phyloP scores from a whole-genome alignment of 2,113 vertebrate species.

The Antidorcas marsupialis region DNA sequence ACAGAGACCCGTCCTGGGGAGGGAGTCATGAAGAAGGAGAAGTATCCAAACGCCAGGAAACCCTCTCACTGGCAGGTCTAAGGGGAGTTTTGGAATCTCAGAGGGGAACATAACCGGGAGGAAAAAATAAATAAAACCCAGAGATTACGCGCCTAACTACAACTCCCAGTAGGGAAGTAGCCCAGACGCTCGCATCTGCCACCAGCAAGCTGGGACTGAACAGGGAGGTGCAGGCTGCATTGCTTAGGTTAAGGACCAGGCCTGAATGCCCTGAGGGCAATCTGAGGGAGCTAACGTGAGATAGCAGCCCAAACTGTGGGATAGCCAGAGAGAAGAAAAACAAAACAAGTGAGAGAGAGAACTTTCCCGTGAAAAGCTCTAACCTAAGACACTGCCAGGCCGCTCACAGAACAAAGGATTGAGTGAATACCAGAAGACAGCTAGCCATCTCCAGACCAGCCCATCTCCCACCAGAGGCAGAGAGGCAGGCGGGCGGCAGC shows the following conservation, averaged over 20 bases:
- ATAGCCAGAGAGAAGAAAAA: neutral
- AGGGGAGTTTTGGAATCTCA: neutral
- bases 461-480: neutral
- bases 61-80: neutral
- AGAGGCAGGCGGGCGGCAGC: neutral
- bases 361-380: neutral
- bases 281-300: neutral
- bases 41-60: neutral
- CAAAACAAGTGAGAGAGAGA: neutral
- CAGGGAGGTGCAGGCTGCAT: neutral
- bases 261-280: neutral
- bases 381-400: neutral
- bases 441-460: neutral
- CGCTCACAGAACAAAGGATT: neutral
- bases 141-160: neutral
- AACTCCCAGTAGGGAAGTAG: neutral
- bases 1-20: fast-evolving
- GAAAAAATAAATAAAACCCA: neutral
- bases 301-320: neutral
- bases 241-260: neutral
- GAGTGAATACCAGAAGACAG: neutral
- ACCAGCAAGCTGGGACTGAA: neutral
- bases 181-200: neutral
- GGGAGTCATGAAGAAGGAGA: neutral
- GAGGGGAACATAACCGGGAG: neutral